Evolutionary conservation across 2,888 invertebrate species (phyloP), one percentile per base, ranked within the genome.

Genomic region (Coelogynopora nodosa): DNA sequence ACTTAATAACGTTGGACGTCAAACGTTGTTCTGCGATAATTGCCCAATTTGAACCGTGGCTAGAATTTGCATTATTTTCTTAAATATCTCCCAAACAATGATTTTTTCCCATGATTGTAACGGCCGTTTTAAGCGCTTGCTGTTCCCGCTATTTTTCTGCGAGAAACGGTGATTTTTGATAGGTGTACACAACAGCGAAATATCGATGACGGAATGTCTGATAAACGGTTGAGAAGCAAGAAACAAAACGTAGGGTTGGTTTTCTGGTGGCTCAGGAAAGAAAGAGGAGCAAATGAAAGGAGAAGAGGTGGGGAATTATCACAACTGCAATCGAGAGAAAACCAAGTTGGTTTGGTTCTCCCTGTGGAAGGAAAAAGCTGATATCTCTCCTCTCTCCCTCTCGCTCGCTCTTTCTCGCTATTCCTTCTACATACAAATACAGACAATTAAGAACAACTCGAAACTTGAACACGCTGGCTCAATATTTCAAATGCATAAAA

Each of bases 101-200:
- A n/a, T n/a, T n/a, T n/a, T n/a, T n/a, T n/a, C n/a, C n/a, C n/a
- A n/a, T n/a, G n/a, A n/a, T n/a, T n/a, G n/a, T n/a, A n/a, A 49
- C 49, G 49, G 49, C 49, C 49, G 49, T 49, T 49, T 49, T 49
- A 49, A 49, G 49, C 49, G 49, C 49, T 13, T 49, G 49, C 18
- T 49, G 49, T 13, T 49, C 49, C 49, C 49, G 49, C 49, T 49
- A 5, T 49, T 49, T 49, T 49, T 49, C 23, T 26, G 74, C 18
- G 2, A 74, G 2, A 23, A 74, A 74, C 74, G 74, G 74, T 74
- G 74, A 74, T 74, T 23, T 74, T 26, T 74, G 74, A 74, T 74
- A 74, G 74, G 74, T 74, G 74, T 74, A 74, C 74, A 23, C 18
- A 26, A 13, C 74, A 74, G 74, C 10, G 74, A 26, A 74, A 74